A percentile compares a stretch with the other conserved stretches of the same genome.
Evolutionary conservation across 2,113 vertebrate species (phyloP).

Genomic region (Theristicus caerulescens): DNA sequence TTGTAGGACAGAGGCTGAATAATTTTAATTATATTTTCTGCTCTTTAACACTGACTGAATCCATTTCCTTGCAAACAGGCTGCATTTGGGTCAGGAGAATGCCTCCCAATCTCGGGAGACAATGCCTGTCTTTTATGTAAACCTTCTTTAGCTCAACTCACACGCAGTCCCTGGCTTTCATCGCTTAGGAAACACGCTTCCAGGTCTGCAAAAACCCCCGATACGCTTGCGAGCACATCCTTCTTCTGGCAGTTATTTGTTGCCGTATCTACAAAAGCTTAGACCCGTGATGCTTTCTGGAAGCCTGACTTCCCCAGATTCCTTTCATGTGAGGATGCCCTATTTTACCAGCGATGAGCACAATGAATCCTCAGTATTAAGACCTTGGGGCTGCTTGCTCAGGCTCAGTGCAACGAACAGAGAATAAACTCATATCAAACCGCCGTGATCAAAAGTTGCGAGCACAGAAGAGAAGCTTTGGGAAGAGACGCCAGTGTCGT

Average conservation of each 20-base stretch:
- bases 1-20: not conserved
- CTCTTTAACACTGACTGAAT: not conserved
- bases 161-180: not conserved
- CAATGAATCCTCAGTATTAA: not conserved
- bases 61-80: not conserved
- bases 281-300: not conserved
- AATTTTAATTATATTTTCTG: not conserved
- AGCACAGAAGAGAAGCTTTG: not conserved
- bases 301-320: not conserved
- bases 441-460: accelerated
- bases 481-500: not conserved
- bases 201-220: not conserved
- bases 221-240: not conserved
- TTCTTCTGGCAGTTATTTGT: not conserved
- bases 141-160: not conserved
- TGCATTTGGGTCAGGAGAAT: slow-evolving; percentile 12
- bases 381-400: not conserved
- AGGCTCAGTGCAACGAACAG: not conserved
- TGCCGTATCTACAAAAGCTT: not conserved
- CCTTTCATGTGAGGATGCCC: not conserved
- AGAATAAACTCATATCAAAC: accelerated
- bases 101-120: not conserved
- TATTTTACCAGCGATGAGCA: not conserved
- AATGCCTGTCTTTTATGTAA: not conserved
- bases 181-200: not conserved